Base-by-base conservation (phyloP, 1,140 invertebrate genomes). In the Brachionus asplanchnoidis region DNA sequence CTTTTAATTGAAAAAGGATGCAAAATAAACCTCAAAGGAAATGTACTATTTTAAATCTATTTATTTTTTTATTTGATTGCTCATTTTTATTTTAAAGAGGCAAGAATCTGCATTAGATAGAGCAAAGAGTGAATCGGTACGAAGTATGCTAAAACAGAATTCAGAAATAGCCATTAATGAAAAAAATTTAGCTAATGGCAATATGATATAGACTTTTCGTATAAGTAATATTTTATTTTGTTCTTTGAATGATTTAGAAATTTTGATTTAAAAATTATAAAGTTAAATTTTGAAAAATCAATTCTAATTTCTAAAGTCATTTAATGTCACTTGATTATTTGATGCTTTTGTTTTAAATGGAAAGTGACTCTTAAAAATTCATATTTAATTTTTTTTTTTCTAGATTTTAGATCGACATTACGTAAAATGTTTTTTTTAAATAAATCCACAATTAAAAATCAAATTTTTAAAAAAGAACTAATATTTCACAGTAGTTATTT, bases 1-100 rank as follows among this genome's bases (percentile, higher is more conserved):
- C 83, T 90, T 83, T 85, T 90, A 50, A 85, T 90, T 12, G 87
- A 88, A 11, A 75, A 66, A 77, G 84, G 84, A 53, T 82, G 79
- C 60, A 40, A 82, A 82, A 60, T 82, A 12, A 46, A 82, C 32
- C 65, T 82, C 32, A 82, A 68, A 65, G 79, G 79, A 82, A 82
- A 82, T 12, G 79, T 82, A 82, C 32, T 36, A 36, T 36, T 0
- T 36, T 36, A 7, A 36, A 5, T 36, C 4, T 36, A 36, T 36
- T 36, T 36, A 60, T 32, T 28, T 65, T 36, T 40, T 65, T 56
- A 14, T 36, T 28, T 17, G 4, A 14, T 80, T 44, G 12, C 2
- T 78, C 2, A 78, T 9, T 53, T 80, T 56, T 56, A 26, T 53
- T 7, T 23, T 40, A 17, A 50, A 82, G 79, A 60, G 79, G 17